Evolutionary conservation across 1,140 invertebrate species (phyloP).

Genomic region (Sarcophaga peregrina): DNA sequence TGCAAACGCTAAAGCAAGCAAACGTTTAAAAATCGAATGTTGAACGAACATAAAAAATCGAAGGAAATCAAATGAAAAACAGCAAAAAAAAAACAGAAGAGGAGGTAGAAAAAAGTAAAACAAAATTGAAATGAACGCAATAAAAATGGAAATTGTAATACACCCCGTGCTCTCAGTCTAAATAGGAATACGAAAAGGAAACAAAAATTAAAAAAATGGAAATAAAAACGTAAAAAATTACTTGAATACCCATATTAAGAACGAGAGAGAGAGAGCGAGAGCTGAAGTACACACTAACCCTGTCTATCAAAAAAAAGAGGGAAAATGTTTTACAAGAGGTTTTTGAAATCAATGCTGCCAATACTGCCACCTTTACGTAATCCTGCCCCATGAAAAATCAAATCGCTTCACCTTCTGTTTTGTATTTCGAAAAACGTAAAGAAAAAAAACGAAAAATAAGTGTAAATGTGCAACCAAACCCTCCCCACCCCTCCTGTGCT

Average conservation of each 20-base stretch:
- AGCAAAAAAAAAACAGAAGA: conserved; percentile 7
- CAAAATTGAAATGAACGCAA: conserved; percentile 41
- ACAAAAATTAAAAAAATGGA: neutral
- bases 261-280: no score
- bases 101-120: neutral
- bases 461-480: conserved; percentile 1
- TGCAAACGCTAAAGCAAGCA: no score
- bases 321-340: conserved; percentile 1
- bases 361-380: neutral
- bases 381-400: conserved; percentile 20
- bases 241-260: neutral
- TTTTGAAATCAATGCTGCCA: conserved; percentile 12
- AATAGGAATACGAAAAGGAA: neutral
- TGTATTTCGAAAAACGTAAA: neutral
- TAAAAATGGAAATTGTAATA: conserved; percentile 42
- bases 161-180: neutral
- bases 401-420: neutral
- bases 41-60: no score
- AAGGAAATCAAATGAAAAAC: neutral
- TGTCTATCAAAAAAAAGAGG: neutral
- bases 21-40: neutral
- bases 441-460: neutral
- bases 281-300: no score
- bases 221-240: conserved; percentile 15
- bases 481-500: neutral